phyloP scores from a whole-genome alignment of 2,888 invertebrate genomes.

The Erynnis tages region DNA sequence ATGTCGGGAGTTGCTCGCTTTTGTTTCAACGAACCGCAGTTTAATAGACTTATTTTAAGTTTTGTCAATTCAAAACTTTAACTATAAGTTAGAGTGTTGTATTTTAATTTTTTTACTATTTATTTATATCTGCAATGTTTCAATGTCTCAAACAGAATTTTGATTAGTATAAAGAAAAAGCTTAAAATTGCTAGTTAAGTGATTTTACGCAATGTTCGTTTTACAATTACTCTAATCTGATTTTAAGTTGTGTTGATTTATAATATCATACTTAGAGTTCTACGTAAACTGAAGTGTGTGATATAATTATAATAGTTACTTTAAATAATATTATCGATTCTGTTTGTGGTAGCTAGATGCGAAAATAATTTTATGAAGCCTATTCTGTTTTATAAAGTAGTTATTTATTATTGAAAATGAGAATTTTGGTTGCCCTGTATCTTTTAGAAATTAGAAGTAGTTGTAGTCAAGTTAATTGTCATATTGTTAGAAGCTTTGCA shows the following conservation, averaged over 20 bases:
- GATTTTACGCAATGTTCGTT: constrained; percentile 50
- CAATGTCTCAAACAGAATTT: constrained; percentile 63
- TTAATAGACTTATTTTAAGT: constrained; percentile 79
- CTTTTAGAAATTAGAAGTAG: constrained; percentile 62
- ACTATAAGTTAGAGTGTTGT: constrained; percentile 79
- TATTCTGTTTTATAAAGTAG: constrained; percentile 59
- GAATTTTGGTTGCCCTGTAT: constrained; percentile 67
- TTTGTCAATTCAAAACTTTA: constrained; percentile 80
- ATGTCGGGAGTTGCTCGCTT: constrained; percentile 47
- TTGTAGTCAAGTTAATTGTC: constrained; percentile 58
- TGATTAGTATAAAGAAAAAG: constrained; percentile 46
- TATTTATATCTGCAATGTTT: constrained; percentile 64
- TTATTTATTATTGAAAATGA: constrained; percentile 71
- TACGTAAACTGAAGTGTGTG: constrained; percentile 74
- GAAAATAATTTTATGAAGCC: constrained; percentile 53
- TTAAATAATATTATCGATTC: constrained; percentile 58
- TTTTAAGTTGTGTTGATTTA: constrained; percentile 46
- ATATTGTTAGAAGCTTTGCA: constrained; percentile 66
- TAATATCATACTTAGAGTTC: constrained; percentile 48
- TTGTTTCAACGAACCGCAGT: constrained; percentile 52
- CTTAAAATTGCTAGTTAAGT: constrained; percentile 55
- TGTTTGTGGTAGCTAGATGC: constrained; percentile 72
- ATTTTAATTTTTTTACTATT: constrained; percentile 68
- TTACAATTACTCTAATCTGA: constrained; percentile 46
- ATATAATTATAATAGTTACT: constrained; percentile 56